Base-by-base conservation (phyloP, 2,888 invertebrate genomes). In the Nebria brevicollis region DNA sequence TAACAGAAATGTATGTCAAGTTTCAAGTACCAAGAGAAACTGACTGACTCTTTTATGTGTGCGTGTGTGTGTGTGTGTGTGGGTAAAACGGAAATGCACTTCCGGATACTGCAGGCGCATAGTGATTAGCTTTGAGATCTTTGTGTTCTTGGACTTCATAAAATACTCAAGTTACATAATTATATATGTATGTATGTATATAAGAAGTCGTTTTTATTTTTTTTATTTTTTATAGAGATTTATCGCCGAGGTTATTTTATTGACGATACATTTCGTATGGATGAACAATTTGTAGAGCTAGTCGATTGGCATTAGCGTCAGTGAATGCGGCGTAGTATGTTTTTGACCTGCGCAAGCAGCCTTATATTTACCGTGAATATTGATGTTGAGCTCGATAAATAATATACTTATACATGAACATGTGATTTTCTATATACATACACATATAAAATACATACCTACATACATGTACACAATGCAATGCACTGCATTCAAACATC, bases 31-130 rank as follows among this genome's bases (percentile, higher is more conserved):
- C 25, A 70, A 70, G 70, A 70, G 70, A 70, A 70, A 70, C 26
- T 70, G 15, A 26, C 26, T 10, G 70, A 34, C 34, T 34, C 8
- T 25, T 13, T 15, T 25, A 20, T 25, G 13, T 66, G 65, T 70
- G 70, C 13, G 25, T 34, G 1, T 25, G 26, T 15, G 20, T 26
- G 70, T 70, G 70, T 70, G 70, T 25, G 20, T 70, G 26, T 70
- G 70, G 13, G 43, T 20, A 73, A 42, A 77, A 77, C 70, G 78
- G 79, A 79, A 79, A 66, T 79, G 79, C 79, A 79, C 54, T 79
- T 79, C 79, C 79, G 79, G 79, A 25, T 26, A 15, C 73, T 11
- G 15, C 15, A 73, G 42, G 73, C 73, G 73, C 73, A 73, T 73
- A 73, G 15, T 15, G 73, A 73, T 73, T 73, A 73, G 13, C 70